A percentile compares a stretch with the other conserved stretches of the same genome.
Conservation (phyloP, 2,888 invertebrate species). For the Drosophila rubida region DNA sequence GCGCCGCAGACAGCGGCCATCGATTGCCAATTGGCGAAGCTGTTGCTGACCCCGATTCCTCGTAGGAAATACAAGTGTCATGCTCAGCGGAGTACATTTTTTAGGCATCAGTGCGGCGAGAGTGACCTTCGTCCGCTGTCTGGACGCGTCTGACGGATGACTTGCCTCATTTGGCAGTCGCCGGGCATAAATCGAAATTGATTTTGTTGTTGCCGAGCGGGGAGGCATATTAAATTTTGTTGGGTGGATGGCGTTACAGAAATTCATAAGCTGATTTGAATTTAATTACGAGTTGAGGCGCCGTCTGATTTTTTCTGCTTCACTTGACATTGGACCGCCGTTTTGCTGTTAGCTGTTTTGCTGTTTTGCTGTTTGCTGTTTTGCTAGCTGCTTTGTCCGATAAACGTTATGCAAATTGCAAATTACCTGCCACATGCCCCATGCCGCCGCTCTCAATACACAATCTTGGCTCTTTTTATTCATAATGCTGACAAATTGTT, state of each 20-base stretch:
- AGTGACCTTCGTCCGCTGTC: slow-evolving; percentile 1
- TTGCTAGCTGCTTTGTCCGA: slow-evolving; percentile 38
- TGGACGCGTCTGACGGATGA: neutral
- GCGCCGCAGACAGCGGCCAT: neutral
- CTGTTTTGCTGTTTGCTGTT: neutral
- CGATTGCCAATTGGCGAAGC: slow-evolving; percentile 7
- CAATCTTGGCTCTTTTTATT: slow-evolving; percentile 28
- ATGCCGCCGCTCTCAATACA: neutral
- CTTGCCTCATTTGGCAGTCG: slow-evolving; percentile 6
- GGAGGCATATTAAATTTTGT: slow-evolving; percentile 30
- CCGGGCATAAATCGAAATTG: slow-evolving; percentile 2
- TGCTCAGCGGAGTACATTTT: neutral
- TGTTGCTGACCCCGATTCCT: slow-evolving; percentile 4
- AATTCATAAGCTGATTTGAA: slow-evolving; percentile 66
- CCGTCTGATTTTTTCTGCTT: slow-evolving; percentile 15
- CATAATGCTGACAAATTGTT: slow-evolving; percentile 75
- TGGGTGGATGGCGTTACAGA: slow-evolving; percentile 34
- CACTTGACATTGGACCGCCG: slow-evolving; percentile 40
- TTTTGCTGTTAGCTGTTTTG: slow-evolving; percentile 21
- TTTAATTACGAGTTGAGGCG: slow-evolving; percentile 61
- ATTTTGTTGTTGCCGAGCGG: slow-evolving; percentile 1
- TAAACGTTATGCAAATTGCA: slow-evolving; percentile 74
- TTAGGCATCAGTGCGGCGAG: neutral
- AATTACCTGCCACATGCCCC: slow-evolving; percentile 20
- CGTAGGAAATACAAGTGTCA: slow-evolving; percentile 6